A percentile compares a stretch with the other conserved stretches of the same genome.
Evolutionary conservation across 1,140 invertebrate genomes (phyloP).

Genomic region (Oedothorax gibbosus): DNA sequence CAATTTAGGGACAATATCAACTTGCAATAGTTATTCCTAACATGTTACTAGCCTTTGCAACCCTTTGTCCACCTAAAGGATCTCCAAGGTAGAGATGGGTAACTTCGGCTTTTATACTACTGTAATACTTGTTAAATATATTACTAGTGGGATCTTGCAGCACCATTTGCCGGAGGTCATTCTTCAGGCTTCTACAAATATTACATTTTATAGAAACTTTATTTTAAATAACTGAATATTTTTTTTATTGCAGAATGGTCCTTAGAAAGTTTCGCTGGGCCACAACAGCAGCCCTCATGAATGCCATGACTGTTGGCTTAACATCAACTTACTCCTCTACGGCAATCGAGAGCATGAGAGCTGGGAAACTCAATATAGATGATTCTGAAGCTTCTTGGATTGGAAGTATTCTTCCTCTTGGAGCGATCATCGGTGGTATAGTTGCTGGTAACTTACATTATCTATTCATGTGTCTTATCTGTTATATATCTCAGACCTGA

Average conservation of each 20-base stretch:
- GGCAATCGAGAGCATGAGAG: constrained; percentile 60
- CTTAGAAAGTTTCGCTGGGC: constrained; percentile 15
- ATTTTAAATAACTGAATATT: too few relatives aligned
- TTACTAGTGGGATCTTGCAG: too few relatives aligned
- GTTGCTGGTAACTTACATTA: constrained; percentile 53
- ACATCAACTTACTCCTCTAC: constrained; percentile 62
- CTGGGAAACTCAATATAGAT: constrained; percentile 12
- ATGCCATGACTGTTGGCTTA: constrained; percentile 60
- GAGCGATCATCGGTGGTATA: constrained; percentile 62
- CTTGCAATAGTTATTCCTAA: too few relatives aligned
- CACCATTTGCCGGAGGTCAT: too few relatives aligned
- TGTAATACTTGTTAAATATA: too few relatives aligned
- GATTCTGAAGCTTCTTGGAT: constrained; percentile 60
- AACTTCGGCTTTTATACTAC: too few relatives aligned
- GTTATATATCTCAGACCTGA: neutral
- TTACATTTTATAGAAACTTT: too few relatives aligned
- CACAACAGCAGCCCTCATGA: constrained; percentile 13
- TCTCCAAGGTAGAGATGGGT: too few relatives aligned
- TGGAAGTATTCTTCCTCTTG: constrained; percentile 61
- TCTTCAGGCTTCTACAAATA: too few relatives aligned
- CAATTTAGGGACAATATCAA: too few relatives aligned
- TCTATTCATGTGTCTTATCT: neutral
- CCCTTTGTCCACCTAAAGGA: too few relatives aligned
- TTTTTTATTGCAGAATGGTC: constrained; percentile 1
- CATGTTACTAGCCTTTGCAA: too few relatives aligned